Evolutionary conservation across 2,113 vertebrate genomes (phyloP).

Genomic region (Nanger granti): DNA sequence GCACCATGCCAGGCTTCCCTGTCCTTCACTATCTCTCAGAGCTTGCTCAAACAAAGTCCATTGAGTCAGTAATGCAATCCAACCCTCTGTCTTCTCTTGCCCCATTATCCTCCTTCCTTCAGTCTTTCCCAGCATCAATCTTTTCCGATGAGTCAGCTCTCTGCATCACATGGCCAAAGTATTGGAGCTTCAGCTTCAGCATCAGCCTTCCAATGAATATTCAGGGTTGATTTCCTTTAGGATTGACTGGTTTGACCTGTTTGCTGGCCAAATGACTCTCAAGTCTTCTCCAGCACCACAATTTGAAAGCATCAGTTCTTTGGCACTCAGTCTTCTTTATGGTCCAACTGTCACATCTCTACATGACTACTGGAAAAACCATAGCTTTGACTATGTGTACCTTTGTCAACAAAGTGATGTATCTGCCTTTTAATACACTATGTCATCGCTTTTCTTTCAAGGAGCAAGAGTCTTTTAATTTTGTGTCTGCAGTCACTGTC

Average conservation of each 20-base stretch:
- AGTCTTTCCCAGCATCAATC: neutral
- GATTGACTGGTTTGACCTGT: neutral
- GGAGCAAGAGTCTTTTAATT: neutral
- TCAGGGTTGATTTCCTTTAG: neutral
- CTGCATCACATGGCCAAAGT: neutral
- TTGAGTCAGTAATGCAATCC: neutral
- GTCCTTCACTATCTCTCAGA: neutral
- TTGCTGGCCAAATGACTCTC: neutral
- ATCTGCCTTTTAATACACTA: neutral
- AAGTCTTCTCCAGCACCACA: neutral
- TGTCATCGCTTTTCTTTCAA: neutral
- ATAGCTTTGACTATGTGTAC: neutral
- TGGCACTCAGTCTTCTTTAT: neutral
- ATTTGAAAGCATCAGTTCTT: neutral
- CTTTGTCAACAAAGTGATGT: neutral
- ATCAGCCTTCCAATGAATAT: neutral
- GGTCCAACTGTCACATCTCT: neutral
- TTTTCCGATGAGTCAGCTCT: neutral
- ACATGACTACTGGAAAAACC: neutral
- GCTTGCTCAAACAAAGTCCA: neutral
- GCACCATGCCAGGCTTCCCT: neutral
- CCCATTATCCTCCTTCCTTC: neutral
- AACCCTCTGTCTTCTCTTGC: neutral
- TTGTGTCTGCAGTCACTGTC: neutral
- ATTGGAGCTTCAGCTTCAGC: neutral